A percentile compares a stretch with the other conserved stretches of the same genome.
These are phyloP conservation scores for Porites lutea DNA, from an alignment of 64 coral and sea anemone genomes.

Conservation along the genomic window DNA sequence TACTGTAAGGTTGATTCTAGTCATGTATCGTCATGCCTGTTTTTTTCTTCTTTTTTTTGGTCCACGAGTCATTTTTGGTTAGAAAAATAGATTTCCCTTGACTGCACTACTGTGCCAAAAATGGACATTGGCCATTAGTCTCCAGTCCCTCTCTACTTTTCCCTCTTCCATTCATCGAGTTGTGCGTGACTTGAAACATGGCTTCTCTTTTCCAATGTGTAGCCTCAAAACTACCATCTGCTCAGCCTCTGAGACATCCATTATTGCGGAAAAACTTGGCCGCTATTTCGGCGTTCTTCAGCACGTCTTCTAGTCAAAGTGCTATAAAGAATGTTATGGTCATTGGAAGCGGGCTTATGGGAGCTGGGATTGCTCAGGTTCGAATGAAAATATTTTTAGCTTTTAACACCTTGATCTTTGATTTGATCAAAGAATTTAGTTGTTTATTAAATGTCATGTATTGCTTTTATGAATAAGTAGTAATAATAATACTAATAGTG, in stretches of 20 bases:
- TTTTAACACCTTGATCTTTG: neutral
- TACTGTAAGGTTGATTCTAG: too few species aligned
- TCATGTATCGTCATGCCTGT: neutral
- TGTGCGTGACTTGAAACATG: conserved; percentile 3
- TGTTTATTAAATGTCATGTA: too few species aligned
- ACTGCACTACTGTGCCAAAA: neutral
- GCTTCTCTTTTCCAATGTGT: conserved; percentile 55
- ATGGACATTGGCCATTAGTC: neutral
- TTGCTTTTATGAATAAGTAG: too few species aligned
- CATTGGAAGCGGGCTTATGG: conserved; percentile 92
- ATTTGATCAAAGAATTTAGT: too few species aligned
- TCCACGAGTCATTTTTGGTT: neutral
- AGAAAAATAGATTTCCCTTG: too few species aligned
- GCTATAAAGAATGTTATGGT: conserved; percentile 90
- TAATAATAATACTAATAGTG: too few species aligned
- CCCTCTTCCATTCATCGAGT: neutral
- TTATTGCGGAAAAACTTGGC: conserved; percentile 37
- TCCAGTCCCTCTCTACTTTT: neutral
- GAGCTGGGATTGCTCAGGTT: conserved; percentile 94
- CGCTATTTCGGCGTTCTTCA: conserved; percentile 46
- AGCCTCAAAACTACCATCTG: neutral
- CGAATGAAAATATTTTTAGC: neutral
- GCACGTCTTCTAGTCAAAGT: conserved; percentile 50
- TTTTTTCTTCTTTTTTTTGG: neutral
- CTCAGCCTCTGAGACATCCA: neutral